These are phyloP conservation scores for Colistium nudipinnis DNA, from an alignment of 2,113 vertebrate species.

Conservation along the genomic window DNA sequence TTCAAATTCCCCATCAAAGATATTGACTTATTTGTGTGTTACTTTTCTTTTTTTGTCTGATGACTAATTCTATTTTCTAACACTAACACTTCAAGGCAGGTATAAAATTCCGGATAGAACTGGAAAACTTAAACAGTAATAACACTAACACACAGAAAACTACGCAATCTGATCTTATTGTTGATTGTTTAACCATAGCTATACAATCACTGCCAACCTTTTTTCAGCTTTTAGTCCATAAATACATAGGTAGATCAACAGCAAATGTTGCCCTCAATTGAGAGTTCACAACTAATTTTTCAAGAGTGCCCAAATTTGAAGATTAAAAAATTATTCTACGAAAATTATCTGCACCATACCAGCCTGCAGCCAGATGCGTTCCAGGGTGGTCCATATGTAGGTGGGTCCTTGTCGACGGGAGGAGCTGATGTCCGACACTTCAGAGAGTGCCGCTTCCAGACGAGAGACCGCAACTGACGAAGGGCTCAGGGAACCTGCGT, in stretches of 20 bases:
- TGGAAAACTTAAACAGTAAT: neutral
- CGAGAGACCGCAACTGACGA: slow-evolving; percentile 91
- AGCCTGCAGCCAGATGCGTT: slow-evolving; percentile 97
- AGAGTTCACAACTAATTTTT: neutral
- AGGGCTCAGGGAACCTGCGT: slow-evolving; percentile 88
- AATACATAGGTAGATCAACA: neutral
- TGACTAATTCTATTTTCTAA: neutral
- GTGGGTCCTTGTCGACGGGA: slow-evolving; percentile 89
- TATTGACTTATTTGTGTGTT: neutral
- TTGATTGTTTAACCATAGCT: neutral
- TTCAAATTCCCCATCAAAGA: slow-evolving; percentile 10
- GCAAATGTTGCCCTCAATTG: neutral
- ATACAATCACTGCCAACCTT: neutral
- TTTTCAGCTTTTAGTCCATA: neutral
- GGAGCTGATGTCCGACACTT: slow-evolving; percentile 88
- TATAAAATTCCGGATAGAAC: neutral
- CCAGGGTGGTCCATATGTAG: slow-evolving; percentile 92
- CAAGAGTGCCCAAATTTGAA: neutral
- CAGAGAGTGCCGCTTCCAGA: slow-evolving; percentile 94
- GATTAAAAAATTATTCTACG: neutral
- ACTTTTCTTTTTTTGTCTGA: slow-evolving; percentile 20
- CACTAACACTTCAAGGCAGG: too few species aligned
- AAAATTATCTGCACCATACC: slow-evolving; percentile 80
- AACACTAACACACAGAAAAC: neutral
- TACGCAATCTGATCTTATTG: slow-evolving; percentile 1